A percentile compares a stretch with the other conserved stretches of the same genome.
These are phyloP conservation scores for Aleiodes testaceus DNA, from an alignment of 2,888 invertebrate genomes.

Conservation along the genomic window DNA sequence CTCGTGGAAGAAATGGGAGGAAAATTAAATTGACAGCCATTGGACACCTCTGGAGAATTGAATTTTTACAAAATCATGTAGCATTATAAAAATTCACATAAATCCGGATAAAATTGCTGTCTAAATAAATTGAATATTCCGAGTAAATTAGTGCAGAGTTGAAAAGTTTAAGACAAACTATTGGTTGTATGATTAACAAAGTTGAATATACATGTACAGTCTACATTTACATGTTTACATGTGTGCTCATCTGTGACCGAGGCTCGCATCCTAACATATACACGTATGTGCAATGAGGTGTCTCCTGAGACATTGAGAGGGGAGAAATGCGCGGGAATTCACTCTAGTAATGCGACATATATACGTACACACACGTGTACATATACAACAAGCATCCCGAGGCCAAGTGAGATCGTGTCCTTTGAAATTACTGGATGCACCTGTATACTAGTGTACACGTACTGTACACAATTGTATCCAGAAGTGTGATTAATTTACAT, in stretches of 20 bases:
- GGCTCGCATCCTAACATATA: constrained; percentile 16
- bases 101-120: no score
- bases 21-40: not conserved
- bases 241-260: constrained; percentile 31
- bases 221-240: constrained; percentile 32
- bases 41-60: no score
- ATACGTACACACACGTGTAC: constrained; percentile 18
- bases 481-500: constrained; percentile 34
- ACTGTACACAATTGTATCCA: constrained; percentile 4
- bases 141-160: no score
- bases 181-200: constrained; percentile 17
- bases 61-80: no score
- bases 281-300: constrained; percentile 29
- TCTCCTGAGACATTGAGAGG: constrained; percentile 19
- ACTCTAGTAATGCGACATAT: constrained; percentile 21
- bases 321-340: constrained; percentile 13
- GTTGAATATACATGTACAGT: constrained; percentile 17
- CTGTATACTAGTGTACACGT: not conserved
- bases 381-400: constrained; percentile 1
- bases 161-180: constrained; percentile 13
- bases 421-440: constrained; percentile 25
- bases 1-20: constrained; percentile 23
- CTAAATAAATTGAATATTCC: no score
- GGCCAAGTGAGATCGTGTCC: constrained; percentile 27
- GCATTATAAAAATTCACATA: no score